These are phyloP conservation scores for Sternarchorhynchus goeldii DNA, from an alignment of 2,797 vertebrate genomes.

Conservation along the genomic window DNA sequence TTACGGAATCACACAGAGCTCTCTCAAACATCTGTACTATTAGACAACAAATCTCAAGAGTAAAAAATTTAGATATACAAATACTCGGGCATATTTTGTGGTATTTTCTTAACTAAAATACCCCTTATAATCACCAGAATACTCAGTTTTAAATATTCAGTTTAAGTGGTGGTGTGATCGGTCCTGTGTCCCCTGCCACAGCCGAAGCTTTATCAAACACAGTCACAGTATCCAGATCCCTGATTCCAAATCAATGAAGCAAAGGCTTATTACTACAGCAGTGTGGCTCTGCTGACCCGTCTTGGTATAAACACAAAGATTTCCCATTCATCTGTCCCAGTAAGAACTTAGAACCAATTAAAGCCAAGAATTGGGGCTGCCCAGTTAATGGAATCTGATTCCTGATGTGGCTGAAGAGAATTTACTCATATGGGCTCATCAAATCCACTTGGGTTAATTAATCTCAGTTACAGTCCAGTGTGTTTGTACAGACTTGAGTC, in stretches of 20 bases:
- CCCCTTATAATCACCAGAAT: constrained; percentile 7
- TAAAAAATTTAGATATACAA: too few species aligned
- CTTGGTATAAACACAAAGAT: constrained; percentile 52
- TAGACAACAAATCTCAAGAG: too few species aligned
- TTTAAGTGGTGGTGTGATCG: neutral
- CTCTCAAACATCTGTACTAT: neutral
- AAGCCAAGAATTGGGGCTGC: constrained; percentile 56
- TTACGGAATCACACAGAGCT: constrained; percentile 1
- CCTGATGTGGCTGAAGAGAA: constrained; percentile 58
- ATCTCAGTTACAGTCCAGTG: constrained; percentile 59
- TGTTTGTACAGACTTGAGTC: constrained; percentile 29
- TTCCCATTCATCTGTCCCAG: constrained; percentile 51
- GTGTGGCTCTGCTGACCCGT: constrained; percentile 34
- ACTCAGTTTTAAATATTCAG: constrained; percentile 6
- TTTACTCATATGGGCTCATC: constrained; percentile 63
- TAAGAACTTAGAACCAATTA: constrained; percentile 74
- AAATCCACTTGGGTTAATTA: constrained; percentile 75
- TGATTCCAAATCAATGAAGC: constrained; percentile 40
- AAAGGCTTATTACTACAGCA: constrained; percentile 40
- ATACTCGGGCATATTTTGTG: too few species aligned
- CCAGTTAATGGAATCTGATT: constrained; percentile 68
- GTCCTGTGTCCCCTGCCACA: neutral
- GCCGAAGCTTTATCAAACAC: constrained; percentile 21
- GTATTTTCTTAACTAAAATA: too few species aligned
- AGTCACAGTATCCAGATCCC: constrained; percentile 23